These are phyloP conservation scores for Falco concolor DNA, from an alignment of 2,797 vertebrate genomes.

Conservation along the genomic window DNA sequence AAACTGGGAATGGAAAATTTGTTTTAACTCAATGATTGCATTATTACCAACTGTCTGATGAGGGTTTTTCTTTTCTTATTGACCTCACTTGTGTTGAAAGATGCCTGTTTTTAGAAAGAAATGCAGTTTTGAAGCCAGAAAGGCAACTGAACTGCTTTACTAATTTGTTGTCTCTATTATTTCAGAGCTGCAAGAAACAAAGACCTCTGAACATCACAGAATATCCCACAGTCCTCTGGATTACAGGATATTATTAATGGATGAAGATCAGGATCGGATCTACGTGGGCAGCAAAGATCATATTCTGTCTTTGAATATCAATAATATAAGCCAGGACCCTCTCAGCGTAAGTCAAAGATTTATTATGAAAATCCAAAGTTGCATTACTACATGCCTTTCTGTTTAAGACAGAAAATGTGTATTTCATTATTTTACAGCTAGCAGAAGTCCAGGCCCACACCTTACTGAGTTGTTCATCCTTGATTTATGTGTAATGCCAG, in stretches of 20 bases:
- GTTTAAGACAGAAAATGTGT: background rate
- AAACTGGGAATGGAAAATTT: background rate
- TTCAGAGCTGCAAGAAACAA: constrained; percentile 87
- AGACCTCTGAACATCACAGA: constrained; percentile 86
- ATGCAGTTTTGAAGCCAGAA: background rate
- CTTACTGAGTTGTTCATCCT: background rate
- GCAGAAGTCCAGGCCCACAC: background rate
- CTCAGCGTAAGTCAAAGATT: constrained; percentile 82
- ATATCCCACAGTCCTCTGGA: constrained; percentile 89
- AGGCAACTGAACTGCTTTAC: background rate
- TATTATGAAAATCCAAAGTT: background rate
- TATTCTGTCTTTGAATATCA: constrained; percentile 94
- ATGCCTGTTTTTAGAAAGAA: constrained; percentile 1
- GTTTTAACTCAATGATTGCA: background rate
- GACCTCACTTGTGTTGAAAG: background rate
- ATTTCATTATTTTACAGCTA: background rate
- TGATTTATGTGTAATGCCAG: background rate
- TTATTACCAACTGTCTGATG: background rate
- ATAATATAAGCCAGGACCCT: constrained; percentile 90
- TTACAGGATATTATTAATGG: constrained; percentile 95
- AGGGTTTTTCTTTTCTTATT: background rate
- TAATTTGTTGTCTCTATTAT: constrained; percentile 30
- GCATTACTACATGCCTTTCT: background rate
- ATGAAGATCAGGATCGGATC: constrained; percentile 97
- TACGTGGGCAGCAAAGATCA: constrained; percentile 98